phyloP scores from a whole-genome alignment of 1,140 invertebrate genomes.

The Littorina saxatilis region DNA sequence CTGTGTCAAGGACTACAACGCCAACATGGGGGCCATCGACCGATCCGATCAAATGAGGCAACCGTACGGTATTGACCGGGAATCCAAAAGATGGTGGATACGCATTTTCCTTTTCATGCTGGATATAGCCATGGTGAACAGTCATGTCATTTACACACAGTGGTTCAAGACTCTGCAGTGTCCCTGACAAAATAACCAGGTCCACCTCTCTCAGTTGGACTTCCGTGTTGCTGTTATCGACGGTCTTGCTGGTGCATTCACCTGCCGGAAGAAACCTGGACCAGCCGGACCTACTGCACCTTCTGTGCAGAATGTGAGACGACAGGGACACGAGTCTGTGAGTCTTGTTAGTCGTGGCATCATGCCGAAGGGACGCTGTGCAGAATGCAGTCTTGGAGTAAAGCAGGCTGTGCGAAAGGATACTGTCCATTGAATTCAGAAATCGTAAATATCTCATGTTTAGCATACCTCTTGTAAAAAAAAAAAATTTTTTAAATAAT shows the following conservation, averaged over 20 bases:
- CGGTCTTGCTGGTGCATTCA: neutral
- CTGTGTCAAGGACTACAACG: neutral
- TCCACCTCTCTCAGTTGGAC: neutral
- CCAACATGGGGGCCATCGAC: neutral
- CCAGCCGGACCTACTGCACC: too few relatives aligned
- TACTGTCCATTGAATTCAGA: too few relatives aligned
- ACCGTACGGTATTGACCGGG: neutral
- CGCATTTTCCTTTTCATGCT: neutral
- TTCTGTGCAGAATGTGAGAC: too few relatives aligned
- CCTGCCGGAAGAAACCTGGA: too few relatives aligned
- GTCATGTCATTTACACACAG: neutral
- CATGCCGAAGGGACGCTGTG: too few relatives aligned
- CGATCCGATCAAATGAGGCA: neutral
- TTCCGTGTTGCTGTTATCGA: neutral
- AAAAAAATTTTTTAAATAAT: too few relatives aligned
- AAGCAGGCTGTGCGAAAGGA: too few relatives aligned
- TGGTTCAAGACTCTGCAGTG: neutral
- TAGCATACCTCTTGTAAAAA: too few relatives aligned
- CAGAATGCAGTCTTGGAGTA: too few relatives aligned
- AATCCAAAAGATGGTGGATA: neutral
- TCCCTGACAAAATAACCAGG: neutral
- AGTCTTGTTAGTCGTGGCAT: too few relatives aligned
- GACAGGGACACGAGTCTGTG: too few relatives aligned
- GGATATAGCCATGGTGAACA: neutral
- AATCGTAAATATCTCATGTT: too few relatives aligned